Evolutionary conservation across 2,888 invertebrate genomes (phyloP), one percentile per base, ranked within the genome.

Genomic region (Tridacna gigas): DNA sequence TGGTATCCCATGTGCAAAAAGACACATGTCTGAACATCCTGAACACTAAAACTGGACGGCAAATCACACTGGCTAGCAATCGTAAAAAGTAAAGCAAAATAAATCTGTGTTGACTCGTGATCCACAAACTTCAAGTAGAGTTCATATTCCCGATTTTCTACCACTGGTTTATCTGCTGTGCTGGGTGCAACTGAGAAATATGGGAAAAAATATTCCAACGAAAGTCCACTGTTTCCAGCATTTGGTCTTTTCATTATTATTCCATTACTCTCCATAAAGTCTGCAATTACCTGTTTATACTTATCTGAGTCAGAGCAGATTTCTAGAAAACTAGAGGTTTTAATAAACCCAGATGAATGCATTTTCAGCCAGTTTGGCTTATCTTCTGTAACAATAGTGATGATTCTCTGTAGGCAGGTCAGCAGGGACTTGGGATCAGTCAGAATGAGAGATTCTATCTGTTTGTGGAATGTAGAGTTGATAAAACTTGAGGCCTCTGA

Each of bases 401-500:
- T 67, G 18, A 78, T 60, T 22, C 69, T 77, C 28, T 83, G 84
- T 25, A 89, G 77, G 67, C 71, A 74, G 5, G 77, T 78, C 15
- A 89, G 77, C 25, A 90, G 83, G 37, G 85, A 78, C 63, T 82
- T 74, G 20, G 90, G 90, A 22, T 89, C 82, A 25, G 89, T 73
- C 45, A 90, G 77, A 22, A 90, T 82, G 0, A 83, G 74, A 37
- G 82, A 82, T 56, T 88, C 89, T 18, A 88, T 78, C 22, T 71
- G 71, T 4, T 84, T 76, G 63, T 81, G 81, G 20, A 81, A 51
- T 66, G 79, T 74, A 11, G 88, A 78, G 9, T 80, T 71, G 28
- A 84, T 83, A 25, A 86, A 79, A 25, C 89, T 88, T 0, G 89
- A 84, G 13, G 88, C 89, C 51, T 90, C 90, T 90, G 87, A 61